Conservation (phyloP, 2,888 invertebrate genomes). For the Parnassius glacialis region DNA sequence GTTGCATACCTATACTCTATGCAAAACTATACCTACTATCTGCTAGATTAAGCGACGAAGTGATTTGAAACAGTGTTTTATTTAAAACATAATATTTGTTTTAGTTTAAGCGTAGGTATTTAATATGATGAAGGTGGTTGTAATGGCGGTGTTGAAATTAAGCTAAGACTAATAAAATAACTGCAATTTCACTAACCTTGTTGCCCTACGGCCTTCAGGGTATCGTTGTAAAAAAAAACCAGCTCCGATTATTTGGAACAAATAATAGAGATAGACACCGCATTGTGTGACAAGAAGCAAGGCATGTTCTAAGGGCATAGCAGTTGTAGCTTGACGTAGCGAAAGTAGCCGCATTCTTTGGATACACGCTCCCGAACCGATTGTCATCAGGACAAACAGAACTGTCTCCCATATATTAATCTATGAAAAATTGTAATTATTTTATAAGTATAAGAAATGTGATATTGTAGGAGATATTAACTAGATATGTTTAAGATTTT, state of each 20-base stretch:
- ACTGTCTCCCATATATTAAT: constrained; percentile 81
- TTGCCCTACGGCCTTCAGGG: constrained; percentile 59
- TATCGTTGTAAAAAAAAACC: constrained; percentile 76
- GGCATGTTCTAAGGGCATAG: constrained; percentile 84
- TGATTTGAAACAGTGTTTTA: too few species aligned
- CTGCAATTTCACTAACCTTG: constrained; percentile 50
- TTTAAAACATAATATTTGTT: too few species aligned
- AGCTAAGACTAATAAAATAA: too few species aligned
- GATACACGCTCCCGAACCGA: constrained; percentile 66
- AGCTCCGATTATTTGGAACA: constrained; percentile 88
- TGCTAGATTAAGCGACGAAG: too few species aligned
- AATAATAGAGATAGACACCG: constrained; percentile 88
- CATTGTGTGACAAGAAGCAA: constrained; percentile 89
- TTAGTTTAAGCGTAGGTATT: too few species aligned
- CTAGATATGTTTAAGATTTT: too few species aligned
- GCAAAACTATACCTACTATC: too few species aligned
- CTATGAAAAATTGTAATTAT: constrained; percentile 49
- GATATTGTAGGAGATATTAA: too few species aligned
- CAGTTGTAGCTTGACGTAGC: constrained; percentile 52
- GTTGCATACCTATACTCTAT: too few species aligned
- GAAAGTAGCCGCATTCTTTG: constrained; percentile 65
- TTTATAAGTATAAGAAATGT: too few species aligned
- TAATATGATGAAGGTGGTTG: too few species aligned
- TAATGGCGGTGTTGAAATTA: too few species aligned
- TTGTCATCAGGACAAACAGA: constrained; percentile 65